Conservation (phyloP, 2,888 invertebrate genomes). For the Caprella mutica region DNA sequence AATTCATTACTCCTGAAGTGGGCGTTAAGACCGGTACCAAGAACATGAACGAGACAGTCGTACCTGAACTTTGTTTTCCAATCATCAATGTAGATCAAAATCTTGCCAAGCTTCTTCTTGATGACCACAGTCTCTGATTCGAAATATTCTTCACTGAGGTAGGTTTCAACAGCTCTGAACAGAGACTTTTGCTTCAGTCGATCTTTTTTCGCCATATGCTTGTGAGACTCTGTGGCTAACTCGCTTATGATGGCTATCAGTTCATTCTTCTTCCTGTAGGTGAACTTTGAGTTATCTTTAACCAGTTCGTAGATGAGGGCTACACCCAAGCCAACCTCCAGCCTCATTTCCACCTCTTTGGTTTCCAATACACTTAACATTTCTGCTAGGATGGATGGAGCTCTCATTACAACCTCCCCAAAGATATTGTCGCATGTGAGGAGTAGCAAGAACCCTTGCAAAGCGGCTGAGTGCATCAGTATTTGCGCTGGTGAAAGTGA, state of each 20-base stretch:
- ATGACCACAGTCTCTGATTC: slow-evolving; percentile 50
- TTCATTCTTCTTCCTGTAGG: slow-evolving; percentile 17
- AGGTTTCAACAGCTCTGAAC: slow-evolving; percentile 80
- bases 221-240: slow-evolving; percentile 85
- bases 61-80: slow-evolving; percentile 72
- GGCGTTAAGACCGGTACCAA: slow-evolving; percentile 39
- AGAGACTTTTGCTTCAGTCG: slow-evolving; percentile 86
- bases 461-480: slow-evolving; percentile 62
- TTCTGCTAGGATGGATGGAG: slow-evolving; percentile 46
- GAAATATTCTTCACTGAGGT: slow-evolving; percentile 66
- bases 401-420: slow-evolving; percentile 37
- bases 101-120: slow-evolving; percentile 53
- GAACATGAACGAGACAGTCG: slow-evolving; percentile 53
- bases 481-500: slow-evolving; percentile 39
- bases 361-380: slow-evolving; percentile 65
- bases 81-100: slow-evolving; percentile 56
- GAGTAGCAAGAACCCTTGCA: slow-evolving; percentile 81
- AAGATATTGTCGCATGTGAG: slow-evolving; percentile 50
- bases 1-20: too few species aligned
- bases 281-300: slow-evolving; percentile 40
- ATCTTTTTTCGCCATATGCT: slow-evolving; percentile 88
- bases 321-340: slow-evolving; percentile 68
- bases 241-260: slow-evolving; percentile 21
- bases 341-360: slow-evolving; percentile 65
- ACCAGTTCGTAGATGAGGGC: slow-evolving; percentile 61